These are phyloP conservation scores for Dugesia japonica DNA, from an alignment of 2,888 invertebrate species.

Conservation along the genomic window DNA sequence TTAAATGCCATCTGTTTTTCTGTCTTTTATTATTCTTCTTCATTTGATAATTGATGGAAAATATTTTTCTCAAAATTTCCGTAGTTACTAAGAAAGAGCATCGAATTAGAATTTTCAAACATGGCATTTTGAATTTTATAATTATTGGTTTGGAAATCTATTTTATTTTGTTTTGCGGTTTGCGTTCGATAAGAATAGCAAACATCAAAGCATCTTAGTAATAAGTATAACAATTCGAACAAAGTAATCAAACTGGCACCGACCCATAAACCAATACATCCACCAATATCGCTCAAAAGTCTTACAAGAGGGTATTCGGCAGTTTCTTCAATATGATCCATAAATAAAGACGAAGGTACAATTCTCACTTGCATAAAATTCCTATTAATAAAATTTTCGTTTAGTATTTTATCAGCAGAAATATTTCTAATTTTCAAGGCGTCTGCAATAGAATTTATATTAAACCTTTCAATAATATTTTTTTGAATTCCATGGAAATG, in stretches of 20 bases:
- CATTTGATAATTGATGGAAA: not conserved
- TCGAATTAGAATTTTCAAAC: not conserved
- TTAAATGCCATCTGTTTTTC: too few relatives aligned
- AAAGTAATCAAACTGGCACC: conserved; percentile 35
- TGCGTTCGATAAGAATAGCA: not conserved
- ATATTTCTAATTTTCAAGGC: not conserved
- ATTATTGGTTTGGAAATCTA: not conserved
- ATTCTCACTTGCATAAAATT: conserved; percentile 34
- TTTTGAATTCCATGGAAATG: not conserved
- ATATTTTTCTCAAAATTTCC: conserved; percentile 9
- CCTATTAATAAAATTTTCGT: conserved; percentile 34
- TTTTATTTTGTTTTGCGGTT: not conserved
- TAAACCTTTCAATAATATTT: not conserved
- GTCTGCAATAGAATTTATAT: conserved; percentile 17
- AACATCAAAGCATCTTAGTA: conserved; percentile 6
- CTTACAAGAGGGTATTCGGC: conserved; percentile 34
- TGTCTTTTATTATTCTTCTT: conserved; percentile 5
- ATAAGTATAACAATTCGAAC: conserved; percentile 34
- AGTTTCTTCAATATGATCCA: conserved; percentile 33
- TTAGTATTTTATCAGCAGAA: conserved; percentile 22
- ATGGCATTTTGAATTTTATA: not conserved
- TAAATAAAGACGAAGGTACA: conserved; percentile 34
- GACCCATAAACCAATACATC: conserved; percentile 35
- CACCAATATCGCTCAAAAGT: conserved; percentile 35
- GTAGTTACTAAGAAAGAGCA: not conserved